Conservation (phyloP, 2,888 invertebrate genomes). For the Teleogryllus oceanicus region DNA sequence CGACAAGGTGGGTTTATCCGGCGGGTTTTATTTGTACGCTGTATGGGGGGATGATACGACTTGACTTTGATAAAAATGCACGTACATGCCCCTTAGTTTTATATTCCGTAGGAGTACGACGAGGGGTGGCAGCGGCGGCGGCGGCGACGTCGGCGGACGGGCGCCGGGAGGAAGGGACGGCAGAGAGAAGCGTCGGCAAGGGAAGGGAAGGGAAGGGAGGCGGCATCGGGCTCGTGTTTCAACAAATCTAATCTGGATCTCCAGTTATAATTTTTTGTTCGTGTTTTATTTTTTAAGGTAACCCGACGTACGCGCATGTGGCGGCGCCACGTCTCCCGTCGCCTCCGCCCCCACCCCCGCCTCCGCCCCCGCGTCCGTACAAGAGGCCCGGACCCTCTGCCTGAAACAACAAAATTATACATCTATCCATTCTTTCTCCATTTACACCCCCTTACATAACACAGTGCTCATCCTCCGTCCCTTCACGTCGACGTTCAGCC, state of each 20-base stretch:
- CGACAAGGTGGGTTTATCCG: not conserved
- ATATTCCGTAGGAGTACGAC: constrained; percentile 11
- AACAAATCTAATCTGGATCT: constrained; percentile 18
- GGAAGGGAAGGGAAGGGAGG: not conserved
- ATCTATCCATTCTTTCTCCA: constrained; percentile 18
- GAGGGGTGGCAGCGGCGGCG: not conserved
- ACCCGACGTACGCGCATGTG: not conserved
- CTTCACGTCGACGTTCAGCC: not conserved
- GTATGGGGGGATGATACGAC: constrained; percentile 1
- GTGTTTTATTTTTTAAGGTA: not conserved
- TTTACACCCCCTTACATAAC: constrained; percentile 18
- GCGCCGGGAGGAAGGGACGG: not conserved
- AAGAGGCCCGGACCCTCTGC: not conserved
- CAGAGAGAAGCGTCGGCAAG: not conserved
- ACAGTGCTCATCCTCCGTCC: not conserved
- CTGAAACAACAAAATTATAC: constrained; percentile 18
- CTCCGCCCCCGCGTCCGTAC: not conserved
- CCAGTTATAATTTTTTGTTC: not conserved
- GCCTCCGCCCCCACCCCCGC: not conserved
- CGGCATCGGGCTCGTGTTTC: not conserved
- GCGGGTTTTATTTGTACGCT: not conserved
- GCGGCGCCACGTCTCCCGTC: not conserved
- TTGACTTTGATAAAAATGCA: constrained; percentile 18
- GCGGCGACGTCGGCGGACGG: not conserved
- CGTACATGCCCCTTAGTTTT: constrained; percentile 18